These are phyloP conservation scores for Bombyx mori DNA, from an alignment of 1,140 invertebrate species.

Conservation along the genomic window DNA sequence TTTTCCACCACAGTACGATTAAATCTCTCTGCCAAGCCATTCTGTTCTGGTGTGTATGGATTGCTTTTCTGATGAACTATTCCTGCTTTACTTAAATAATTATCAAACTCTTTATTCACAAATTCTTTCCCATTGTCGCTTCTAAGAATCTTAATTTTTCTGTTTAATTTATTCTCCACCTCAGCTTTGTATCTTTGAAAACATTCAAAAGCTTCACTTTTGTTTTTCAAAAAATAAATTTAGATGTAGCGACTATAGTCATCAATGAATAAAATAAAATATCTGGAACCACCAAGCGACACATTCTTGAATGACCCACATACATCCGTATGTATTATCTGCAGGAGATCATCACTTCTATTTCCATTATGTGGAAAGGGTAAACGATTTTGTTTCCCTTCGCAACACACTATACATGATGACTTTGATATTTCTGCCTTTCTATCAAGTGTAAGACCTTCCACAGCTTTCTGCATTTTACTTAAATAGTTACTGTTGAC, in stretches of 20 bases:
- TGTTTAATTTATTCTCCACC: conserved; percentile 30
- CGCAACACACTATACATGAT: conserved; percentile 6
- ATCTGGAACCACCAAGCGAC: conserved; percentile 7
- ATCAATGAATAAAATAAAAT: conserved; percentile 8
- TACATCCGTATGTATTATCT: conserved; percentile 8
- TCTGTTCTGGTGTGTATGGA: too few relatives aligned
- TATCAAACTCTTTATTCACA: conserved; percentile 20
- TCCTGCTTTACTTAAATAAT: too few relatives aligned
- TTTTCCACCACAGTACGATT: too few relatives aligned
- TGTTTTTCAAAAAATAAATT: conserved; percentile 25
- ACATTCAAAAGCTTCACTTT: conserved; percentile 30
- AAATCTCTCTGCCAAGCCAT: too few relatives aligned
- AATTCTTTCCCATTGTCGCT: conserved; percentile 57
- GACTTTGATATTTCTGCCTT: conserved; percentile 6
- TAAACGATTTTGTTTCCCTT: conserved; percentile 8
- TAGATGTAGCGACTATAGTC: conserved; percentile 6
- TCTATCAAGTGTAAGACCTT: conserved; percentile 4
- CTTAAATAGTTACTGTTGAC: conserved; percentile 7
- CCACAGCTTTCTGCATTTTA: conserved; percentile 9
- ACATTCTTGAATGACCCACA: conserved; percentile 9
- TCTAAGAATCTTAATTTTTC: conserved; percentile 34
- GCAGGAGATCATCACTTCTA: conserved; percentile 6
- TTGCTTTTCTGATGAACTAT: too few relatives aligned
- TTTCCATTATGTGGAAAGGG: conserved; percentile 3
- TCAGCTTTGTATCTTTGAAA: conserved; percentile 21